Evolutionary conservation across 2,797 vertebrate genomes (phyloP).

Genomic region (Otolemur crassicaudatus): DNA sequence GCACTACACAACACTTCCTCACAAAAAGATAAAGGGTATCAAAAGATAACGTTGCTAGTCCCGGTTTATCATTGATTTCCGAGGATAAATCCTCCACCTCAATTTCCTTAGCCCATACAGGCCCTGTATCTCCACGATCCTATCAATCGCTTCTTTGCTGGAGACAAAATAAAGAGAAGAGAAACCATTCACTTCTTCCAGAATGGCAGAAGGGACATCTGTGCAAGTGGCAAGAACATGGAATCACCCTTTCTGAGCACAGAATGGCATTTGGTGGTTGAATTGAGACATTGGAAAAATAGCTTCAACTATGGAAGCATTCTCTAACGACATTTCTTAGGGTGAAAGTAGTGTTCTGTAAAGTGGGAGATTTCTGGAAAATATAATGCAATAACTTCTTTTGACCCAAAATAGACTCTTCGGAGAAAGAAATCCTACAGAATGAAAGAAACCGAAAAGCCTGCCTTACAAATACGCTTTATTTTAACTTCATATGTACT

Average conservation of each 20-base stretch:
- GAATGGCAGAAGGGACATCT: background rate
- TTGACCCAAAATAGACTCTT: constrained; percentile 21
- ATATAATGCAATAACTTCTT: constrained; percentile 8
- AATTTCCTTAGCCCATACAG: constrained; percentile 66
- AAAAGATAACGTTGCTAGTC: constrained; percentile 69
- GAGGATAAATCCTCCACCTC: constrained; percentile 67
- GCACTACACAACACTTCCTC: constrained; percentile 48
- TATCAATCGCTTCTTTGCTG: constrained; percentile 40
- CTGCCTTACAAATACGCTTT: background rate
- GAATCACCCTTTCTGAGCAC: background rate
- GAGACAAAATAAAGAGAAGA: constrained; percentile 58
- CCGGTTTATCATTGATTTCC: constrained; percentile 73
- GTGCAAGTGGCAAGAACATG: background rate
- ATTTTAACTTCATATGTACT: background rate
- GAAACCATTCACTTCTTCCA: constrained; percentile 4
- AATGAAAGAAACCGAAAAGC: constrained; percentile 40
- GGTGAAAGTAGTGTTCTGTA: constrained; percentile 11
- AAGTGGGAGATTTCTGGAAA: constrained; percentile 49
- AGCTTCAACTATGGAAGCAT: background rate
- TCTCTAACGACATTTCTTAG: constrained; percentile 30
- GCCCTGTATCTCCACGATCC: constrained; percentile 18
- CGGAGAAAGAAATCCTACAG: background rate
- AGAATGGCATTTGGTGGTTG: background rate
- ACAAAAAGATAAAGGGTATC: constrained; percentile 74
- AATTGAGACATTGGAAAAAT: background rate